Evolutionary conservation across 2,113 vertebrate species (phyloP).

Genomic region (Campylorhamphus procurvoides): DNA sequence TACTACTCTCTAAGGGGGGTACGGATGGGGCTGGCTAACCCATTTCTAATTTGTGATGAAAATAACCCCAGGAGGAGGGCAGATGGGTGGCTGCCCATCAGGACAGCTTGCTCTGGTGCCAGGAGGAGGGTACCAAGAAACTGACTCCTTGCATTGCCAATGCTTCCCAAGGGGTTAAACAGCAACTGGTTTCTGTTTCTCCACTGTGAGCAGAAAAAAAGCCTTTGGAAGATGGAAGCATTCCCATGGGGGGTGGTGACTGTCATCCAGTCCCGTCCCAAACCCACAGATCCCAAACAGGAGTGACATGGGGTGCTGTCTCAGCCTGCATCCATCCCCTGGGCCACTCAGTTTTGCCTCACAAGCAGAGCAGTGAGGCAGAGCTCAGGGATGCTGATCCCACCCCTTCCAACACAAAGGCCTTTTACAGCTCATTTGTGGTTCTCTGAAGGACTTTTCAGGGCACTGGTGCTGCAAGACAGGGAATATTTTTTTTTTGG

Average conservation of each 20-base stretch:
- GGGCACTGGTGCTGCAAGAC: background rate
- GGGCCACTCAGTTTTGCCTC: background rate
- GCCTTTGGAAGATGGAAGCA: background rate
- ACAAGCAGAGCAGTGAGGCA: background rate
- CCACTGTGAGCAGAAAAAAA: background rate
- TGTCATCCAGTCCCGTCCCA: background rate
- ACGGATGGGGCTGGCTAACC: background rate
- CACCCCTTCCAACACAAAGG: background rate
- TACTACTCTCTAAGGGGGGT: background rate
- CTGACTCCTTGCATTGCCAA: background rate
- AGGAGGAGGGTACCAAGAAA: background rate
- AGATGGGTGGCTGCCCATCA: background rate
- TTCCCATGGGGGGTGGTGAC: background rate
- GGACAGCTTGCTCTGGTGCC: background rate
- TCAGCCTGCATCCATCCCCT: background rate
- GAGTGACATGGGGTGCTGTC: background rate
- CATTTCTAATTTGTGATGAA: background rate
- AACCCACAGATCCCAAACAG: background rate
- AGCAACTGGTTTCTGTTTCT: background rate
- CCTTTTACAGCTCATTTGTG: background rate
- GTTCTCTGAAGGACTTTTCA: background rate
- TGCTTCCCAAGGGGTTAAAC: background rate
- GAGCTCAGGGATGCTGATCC: background rate
- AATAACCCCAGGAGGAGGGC: background rate
- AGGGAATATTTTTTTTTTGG: background rate